Percentiles rank a stretch among this genome's conserved stretches.
Evolutionary conservation across 2,888 invertebrate species (phyloP).

Genomic region (Kuschelorhynchus macadamiae): DNA sequence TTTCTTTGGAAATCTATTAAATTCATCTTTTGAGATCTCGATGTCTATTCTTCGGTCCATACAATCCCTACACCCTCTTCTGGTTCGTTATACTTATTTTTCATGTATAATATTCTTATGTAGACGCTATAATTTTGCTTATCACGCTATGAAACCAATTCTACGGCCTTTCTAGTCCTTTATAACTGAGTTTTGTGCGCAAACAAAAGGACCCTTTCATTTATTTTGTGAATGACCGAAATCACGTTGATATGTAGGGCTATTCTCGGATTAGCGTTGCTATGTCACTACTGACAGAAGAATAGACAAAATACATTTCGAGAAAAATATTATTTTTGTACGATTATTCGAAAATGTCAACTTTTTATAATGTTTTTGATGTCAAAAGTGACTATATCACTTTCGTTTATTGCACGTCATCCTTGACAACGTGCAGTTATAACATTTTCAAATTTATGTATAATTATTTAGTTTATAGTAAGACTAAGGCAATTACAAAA

Average conservation of each 20-base stretch:
- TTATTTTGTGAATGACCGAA: slow-evolving; percentile 6
- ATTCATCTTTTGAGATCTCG: background rate
- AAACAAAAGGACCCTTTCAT: slow-evolving; percentile 21
- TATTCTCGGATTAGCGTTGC: slow-evolving; percentile 6
- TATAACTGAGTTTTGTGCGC: slow-evolving; percentile 27
- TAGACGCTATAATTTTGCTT: slow-evolving; percentile 15
- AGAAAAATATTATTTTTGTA: background rate
- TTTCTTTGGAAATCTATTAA: too few species aligned
- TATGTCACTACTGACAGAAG: too few species aligned
- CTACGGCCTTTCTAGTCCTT: slow-evolving; percentile 16
- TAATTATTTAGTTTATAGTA: too few species aligned
- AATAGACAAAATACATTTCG: slow-evolving; percentile 9
- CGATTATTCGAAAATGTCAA: background rate
- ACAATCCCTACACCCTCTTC: background rate
- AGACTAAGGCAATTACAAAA: too few species aligned
- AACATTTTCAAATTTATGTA: too few species aligned
- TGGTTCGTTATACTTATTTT: slow-evolving; percentile 1
- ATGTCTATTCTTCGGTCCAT: background rate
- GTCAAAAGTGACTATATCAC: too few species aligned
- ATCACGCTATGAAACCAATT: slow-evolving; percentile 32
- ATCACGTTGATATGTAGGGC: slow-evolving; percentile 12
- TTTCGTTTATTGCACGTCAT: too few species aligned
- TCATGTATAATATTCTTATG: slow-evolving; percentile 4
- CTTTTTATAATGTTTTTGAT: too few species aligned
- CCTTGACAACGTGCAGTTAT: too few species aligned